Conservation (phyloP, 2,113 vertebrate genomes). For the Ophthalmolycus amberensis region DNA sequence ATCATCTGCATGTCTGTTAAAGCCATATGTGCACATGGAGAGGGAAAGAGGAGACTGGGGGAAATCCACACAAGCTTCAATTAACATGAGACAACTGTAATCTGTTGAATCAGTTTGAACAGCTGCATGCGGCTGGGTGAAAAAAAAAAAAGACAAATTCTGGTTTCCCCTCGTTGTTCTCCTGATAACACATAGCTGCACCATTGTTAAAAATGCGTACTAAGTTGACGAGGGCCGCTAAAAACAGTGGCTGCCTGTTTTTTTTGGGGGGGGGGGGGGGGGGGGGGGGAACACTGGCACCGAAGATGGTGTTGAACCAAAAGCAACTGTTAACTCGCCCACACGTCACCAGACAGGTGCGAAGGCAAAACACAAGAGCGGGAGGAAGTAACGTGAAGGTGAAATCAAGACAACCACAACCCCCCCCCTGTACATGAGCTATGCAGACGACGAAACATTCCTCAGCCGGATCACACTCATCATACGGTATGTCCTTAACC, state of each 20-base stretch:
- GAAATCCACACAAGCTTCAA: conserved; percentile 51
- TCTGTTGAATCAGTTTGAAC: conserved; percentile 68
- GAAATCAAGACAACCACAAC: conserved; percentile 19
- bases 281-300: conserved; percentile 24
- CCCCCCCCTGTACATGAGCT: conserved; percentile 4
- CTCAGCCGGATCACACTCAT: conserved; percentile 43
- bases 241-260: conserved; percentile 9
- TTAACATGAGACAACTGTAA: conserved; percentile 64
- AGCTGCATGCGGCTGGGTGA: conserved; percentile 51
- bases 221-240: not conserved
- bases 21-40: conserved; percentile 40
- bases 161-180: conserved; percentile 16
- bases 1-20: conserved; percentile 46
- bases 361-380: conserved; percentile 34
- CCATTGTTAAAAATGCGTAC: conserved; percentile 32
- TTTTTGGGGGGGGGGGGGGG: conserved; percentile 9
- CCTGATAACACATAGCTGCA: conserved; percentile 27
- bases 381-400: conserved; percentile 45
- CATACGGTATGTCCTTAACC: conserved; percentile 49
- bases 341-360: conserved; percentile 53
- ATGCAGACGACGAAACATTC: conserved; percentile 55
- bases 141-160: conserved; percentile 21
- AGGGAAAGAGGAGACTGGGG: not conserved
- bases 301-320: conserved; percentile 11
- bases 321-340: conserved; percentile 39